These are phyloP conservation scores for Polia nebulosa DNA, from an alignment of 2,888 invertebrate genomes.

Conservation along the genomic window DNA sequence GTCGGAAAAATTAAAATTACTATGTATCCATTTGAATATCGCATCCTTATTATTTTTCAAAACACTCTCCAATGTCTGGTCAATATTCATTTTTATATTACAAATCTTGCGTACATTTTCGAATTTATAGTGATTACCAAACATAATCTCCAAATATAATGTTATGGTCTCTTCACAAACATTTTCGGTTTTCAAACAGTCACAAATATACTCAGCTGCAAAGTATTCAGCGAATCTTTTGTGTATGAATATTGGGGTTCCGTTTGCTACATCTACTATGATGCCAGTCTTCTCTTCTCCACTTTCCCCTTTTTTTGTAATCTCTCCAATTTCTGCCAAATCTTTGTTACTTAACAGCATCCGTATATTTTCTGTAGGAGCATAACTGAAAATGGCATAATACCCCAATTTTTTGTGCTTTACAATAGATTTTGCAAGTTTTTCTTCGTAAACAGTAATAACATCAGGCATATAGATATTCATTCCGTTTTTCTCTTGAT, in stretches of 20 bases:
- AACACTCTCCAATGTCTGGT: neutral
- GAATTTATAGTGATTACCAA: too few relatives aligned
- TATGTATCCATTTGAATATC: neutral
- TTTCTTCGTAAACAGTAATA: conserved; percentile 32
- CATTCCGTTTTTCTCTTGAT: conserved; percentile 42
- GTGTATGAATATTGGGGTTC: conserved; percentile 41
- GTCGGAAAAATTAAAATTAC: too few relatives aligned
- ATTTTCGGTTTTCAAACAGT: conserved; percentile 31
- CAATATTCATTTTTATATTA: too few relatives aligned
- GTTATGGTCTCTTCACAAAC: neutral
- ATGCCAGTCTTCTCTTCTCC: conserved; percentile 39
- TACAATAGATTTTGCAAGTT: conserved; percentile 28
- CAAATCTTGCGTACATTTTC: too few relatives aligned
- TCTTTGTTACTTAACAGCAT: conserved; percentile 20
- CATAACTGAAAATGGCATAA: conserved; percentile 43
- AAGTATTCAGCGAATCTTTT: conserved; percentile 49
- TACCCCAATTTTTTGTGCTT: conserved; percentile 51
- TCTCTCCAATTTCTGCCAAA: conserved; percentile 19
- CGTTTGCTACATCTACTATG: conserved; percentile 27
- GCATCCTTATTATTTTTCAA: neutral
- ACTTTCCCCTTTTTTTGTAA: conserved; percentile 9
- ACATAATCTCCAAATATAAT: neutral
- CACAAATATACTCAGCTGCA: conserved; percentile 44
- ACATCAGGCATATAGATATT: conserved; percentile 34
- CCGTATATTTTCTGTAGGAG: too few relatives aligned